Evolutionary conservation across 2,113 vertebrate species (phyloP), one percentile per base, ranked within the genome.

Genomic region (Cheilinus undulatus): DNA sequence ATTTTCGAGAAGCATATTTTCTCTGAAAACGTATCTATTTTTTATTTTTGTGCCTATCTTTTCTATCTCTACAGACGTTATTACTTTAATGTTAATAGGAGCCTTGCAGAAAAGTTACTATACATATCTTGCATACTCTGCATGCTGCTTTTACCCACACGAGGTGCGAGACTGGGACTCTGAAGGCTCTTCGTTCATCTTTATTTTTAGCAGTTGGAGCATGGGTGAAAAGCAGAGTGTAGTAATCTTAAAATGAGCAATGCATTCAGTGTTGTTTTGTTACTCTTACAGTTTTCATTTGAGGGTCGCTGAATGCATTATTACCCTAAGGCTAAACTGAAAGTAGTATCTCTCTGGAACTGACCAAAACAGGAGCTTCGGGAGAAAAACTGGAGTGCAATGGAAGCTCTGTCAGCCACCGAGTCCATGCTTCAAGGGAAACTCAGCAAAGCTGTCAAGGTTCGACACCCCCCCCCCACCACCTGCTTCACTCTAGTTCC

Each of bases 301-400:
- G 56, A 76, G 78, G 77, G 76, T 82, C 81, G 76, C 30, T 79
- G 45, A 74, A 79, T 90, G 80, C 79, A 76, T 83, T 69, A n/a
- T 76, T 34, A 15, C 57, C 77, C 67, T 90, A 63, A 93, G 94
- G 95, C 94, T 96, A 91, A 96, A 97, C 97, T 98, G 96, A 98
- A 93, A 95, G 95, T 95, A 91, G 89, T 97, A 84, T 99, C 88
- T 99, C 95, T 99, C 94, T 97, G 96, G 97, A 97, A 98, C 96
- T 94, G 95, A 98, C 96, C 96, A 86, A 91, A 91, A 91, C 89
- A 99, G 98, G 98, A 98, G 93, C 98, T 99, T 93, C 98, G 98
- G 95, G 93, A 98, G 98, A 99, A 97, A 99, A 99, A 99, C 97
- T 99, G 98, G 98, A 95, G 96, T 94, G 98, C 96, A 90, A 99